These are phyloP conservation scores for Lasioglossum oenotherae DNA, from an alignment of 2,888 invertebrate genomes.

Conservation along the genomic window DNA sequence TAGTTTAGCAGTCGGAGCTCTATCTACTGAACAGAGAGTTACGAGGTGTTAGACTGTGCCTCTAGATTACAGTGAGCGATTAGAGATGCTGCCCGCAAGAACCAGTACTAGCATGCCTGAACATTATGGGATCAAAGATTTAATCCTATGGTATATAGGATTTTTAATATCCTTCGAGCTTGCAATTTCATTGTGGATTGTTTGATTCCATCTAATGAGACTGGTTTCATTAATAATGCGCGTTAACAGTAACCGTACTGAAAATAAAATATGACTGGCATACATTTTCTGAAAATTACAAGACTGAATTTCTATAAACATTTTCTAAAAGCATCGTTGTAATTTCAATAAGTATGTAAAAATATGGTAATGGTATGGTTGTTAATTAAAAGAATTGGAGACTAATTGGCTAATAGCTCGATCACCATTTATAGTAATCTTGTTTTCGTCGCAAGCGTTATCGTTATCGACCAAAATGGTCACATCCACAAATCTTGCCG, in stretches of 20 bases:
- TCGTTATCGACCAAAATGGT: background rate
- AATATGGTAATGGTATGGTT: too few species aligned
- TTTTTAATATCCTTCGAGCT: too few species aligned
- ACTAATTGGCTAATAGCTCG: background rate
- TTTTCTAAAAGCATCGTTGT: too few species aligned
- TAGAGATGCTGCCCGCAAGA: background rate
- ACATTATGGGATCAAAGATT: background rate
- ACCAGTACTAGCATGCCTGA: background rate
- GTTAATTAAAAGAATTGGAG: background rate
- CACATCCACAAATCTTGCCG: constrained; percentile 1
- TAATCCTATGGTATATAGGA: background rate
- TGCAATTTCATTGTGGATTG: too few species aligned
- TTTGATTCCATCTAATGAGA: too few species aligned
- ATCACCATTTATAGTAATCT: background rate
- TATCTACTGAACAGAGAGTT: background rate
- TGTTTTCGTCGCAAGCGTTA: background rate
- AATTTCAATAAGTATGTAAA: too few species aligned
- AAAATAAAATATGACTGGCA: background rate
- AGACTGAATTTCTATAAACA: background rate
- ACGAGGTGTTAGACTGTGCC: background rate
- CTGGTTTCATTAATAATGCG: too few species aligned
- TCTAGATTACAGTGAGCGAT: constrained; percentile 2
- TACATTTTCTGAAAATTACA: background rate
- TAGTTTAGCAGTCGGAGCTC: background rate
- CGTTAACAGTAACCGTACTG: background rate